Percentiles rank a stretch among this genome's conserved stretches.
These are phyloP conservation scores for Chelonus insularis DNA, from an alignment of 1,140 invertebrate species.

Conservation along the genomic window DNA sequence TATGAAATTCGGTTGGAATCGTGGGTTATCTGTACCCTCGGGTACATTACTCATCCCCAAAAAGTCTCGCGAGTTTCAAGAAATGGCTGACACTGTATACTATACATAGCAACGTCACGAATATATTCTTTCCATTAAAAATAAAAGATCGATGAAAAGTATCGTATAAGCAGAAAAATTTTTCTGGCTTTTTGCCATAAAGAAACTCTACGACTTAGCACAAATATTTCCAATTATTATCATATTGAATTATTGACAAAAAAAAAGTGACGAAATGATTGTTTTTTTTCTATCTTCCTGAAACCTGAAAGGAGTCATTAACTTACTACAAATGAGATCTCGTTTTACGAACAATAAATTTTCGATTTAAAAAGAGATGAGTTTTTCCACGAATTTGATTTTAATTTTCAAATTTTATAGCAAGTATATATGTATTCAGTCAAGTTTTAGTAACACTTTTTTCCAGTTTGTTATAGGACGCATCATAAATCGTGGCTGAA, in stretches of 20 bases:
- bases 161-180: constrained; percentile 22
- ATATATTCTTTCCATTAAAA: constrained; percentile 21
- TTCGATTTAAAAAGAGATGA: too few relatives aligned
- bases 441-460: too few relatives aligned
- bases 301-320: too few relatives aligned
- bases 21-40: constrained; percentile 22
- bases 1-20: constrained; percentile 35
- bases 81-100: constrained; percentile 22
- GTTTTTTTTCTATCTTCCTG: too few relatives aligned
- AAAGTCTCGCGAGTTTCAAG: neutral
- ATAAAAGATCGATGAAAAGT: constrained; percentile 21
- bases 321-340: too few relatives aligned
- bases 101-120: neutral
- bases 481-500: constrained; percentile 16
- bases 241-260: neutral
- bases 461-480: neutral
- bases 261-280: neutral
- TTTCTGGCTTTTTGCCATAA: neutral
- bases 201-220: constrained; percentile 1
- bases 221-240: neutral
- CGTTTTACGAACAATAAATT: too few relatives aligned
- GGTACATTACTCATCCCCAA: neutral
- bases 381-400: too few relatives aligned
- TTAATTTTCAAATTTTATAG: too few relatives aligned
- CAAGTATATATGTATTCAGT: too few relatives aligned